Conservation (phyloP, 2,888 invertebrate genomes). For the Apodemia hepburni region DNA sequence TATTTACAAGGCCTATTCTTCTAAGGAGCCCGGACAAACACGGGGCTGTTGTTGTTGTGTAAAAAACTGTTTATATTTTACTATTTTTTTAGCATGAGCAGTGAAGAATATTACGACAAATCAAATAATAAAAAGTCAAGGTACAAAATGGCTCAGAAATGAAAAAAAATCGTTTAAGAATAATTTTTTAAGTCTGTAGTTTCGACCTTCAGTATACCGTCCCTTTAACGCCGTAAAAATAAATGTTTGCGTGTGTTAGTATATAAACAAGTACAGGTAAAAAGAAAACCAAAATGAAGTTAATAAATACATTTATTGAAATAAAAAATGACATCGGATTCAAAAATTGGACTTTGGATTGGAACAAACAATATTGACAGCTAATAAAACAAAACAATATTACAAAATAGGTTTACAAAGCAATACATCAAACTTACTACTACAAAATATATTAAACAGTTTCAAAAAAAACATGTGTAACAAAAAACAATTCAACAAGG, state of each 20-base stretch:
- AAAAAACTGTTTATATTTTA: too few species aligned
- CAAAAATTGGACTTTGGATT: conserved; percentile 54
- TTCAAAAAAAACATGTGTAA: conserved; percentile 68
- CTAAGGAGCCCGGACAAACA: too few species aligned
- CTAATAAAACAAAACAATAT: conserved; percentile 26
- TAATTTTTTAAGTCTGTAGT: too few species aligned
- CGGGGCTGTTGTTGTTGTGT: too few species aligned
- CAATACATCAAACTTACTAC: conserved; percentile 47
- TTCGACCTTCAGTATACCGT: too few species aligned
- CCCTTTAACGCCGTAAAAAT: too few species aligned
- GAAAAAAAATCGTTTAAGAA: too few species aligned
- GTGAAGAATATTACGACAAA: too few species aligned
- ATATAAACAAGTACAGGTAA: conserved; percentile 22
- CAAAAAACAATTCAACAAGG: conserved; percentile 71
- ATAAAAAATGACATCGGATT: conserved; percentile 76
- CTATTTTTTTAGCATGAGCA: too few species aligned
- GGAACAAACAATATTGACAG: conserved; percentile 79
- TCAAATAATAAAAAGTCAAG: too few species aligned
- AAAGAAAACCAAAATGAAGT: conserved; percentile 52
- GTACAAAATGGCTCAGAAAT: too few species aligned
- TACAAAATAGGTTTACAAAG: conserved; percentile 18
- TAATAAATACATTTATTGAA: conserved; percentile 76
- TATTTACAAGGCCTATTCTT: too few species aligned
- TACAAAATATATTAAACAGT: conserved; percentile 76
- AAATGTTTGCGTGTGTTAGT: not conserved